Conservation (phyloP, 2,797 vertebrate species). For the Glyptemys insculpta region DNA sequence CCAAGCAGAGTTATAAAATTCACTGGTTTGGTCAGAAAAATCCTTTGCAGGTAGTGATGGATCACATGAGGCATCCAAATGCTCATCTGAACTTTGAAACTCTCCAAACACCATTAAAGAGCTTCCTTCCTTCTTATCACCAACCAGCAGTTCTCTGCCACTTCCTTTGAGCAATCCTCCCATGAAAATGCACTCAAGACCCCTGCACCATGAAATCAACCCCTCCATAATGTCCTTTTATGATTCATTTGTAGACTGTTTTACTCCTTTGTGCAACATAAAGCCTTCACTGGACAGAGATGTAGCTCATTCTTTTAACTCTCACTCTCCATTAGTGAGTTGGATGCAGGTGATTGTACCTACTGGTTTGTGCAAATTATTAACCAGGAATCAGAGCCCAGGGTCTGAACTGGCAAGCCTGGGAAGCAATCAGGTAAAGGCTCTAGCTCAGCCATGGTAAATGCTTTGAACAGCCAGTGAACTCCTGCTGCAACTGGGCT, state of each 20-base stretch:
- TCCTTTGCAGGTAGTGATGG: neutral
- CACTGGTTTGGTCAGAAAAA: neutral
- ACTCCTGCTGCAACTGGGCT: neutral
- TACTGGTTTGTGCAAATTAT: neutral
- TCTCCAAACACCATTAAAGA: no score
- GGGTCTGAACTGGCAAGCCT: neutral
- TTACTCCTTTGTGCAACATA: neutral
- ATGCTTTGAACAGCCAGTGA: neutral
- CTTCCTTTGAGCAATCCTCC: neutral
- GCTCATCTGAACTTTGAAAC: neutral
- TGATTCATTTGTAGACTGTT: neutral
- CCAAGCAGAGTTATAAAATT: neutral
- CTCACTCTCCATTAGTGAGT: no score
- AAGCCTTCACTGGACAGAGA: neutral
- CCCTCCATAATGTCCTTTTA: neutral
- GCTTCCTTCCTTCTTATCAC: no score
- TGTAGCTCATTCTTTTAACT: neutral
- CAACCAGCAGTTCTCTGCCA: neutral
- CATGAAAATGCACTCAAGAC: neutral
- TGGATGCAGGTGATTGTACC: neutral
- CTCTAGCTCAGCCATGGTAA: neutral
- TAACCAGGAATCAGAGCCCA: neutral
- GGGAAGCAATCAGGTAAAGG: neutral
- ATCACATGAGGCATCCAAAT: neutral
- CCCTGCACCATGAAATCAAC: neutral